A percentile compares a stretch with the other conserved stretches of the same genome.
phyloP scores from a whole-genome alignment of 2,113 vertebrate species.

The Phaetusa simplex region DNA sequence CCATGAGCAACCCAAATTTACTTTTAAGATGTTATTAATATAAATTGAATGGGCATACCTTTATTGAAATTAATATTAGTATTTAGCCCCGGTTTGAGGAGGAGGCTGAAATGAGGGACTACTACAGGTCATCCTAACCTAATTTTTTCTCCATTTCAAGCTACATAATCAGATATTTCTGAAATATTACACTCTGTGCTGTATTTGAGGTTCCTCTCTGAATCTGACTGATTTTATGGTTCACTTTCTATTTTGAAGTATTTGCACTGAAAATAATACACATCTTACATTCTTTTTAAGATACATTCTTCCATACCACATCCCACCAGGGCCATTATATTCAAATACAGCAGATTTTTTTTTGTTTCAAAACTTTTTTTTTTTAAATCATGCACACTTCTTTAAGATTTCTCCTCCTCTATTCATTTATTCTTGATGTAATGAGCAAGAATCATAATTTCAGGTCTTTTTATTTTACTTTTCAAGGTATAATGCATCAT shows the following conservation, averaged over 20 bases:
- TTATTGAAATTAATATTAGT: background rate
- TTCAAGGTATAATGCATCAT: conserved; percentile 43
- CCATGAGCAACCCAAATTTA: background rate
- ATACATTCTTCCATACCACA: background rate
- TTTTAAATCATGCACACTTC: background rate
- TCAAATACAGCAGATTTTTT: background rate
- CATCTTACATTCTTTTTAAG: background rate
- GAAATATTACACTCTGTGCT: background rate
- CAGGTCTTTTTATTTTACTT: conserved; percentile 20
- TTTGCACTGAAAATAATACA: background rate
- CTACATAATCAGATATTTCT: background rate
- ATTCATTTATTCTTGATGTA: background rate
- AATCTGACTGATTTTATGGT: background rate
- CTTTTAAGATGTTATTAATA: too few relatives aligned
- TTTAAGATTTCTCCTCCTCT: background rate
- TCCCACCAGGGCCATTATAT: background rate
- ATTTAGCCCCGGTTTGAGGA: background rate
- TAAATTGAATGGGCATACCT: background rate
- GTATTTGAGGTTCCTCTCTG: background rate
- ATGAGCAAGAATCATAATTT: conserved; percentile 33
- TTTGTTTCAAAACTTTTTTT: background rate
- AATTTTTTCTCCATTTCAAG: background rate
- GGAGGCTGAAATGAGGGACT: background rate
- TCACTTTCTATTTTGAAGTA: background rate
- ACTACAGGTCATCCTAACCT: background rate